Evolutionary conservation across 2,113 vertebrate genomes (phyloP).

Genomic region (Origma solitaria): DNA sequence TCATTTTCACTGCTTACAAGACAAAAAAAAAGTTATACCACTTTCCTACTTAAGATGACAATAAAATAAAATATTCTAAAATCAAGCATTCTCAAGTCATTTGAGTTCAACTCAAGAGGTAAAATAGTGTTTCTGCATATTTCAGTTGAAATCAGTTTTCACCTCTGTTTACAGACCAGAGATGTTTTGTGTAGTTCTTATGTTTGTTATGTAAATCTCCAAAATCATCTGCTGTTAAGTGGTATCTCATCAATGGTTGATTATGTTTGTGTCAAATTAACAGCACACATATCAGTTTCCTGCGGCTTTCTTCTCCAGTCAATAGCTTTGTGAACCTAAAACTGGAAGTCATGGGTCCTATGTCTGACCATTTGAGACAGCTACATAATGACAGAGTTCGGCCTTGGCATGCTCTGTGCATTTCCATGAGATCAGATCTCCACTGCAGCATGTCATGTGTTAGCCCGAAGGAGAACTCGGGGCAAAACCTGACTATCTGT

Average conservation of each 20-base stretch:
- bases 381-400: background rate
- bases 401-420: rapidly evolving
- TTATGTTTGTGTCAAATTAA: background rate
- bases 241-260: background rate
- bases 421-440: background rate
- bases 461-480: background rate
- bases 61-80: background rate
- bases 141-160: background rate
- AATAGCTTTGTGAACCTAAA: background rate
- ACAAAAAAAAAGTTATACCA: background rate
- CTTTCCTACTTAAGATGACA: background rate
- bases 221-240: background rate
- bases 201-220: background rate
- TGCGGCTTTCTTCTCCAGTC: background rate
- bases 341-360: background rate
- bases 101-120: background rate
- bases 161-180: background rate
- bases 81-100: background rate
- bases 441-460: background rate
- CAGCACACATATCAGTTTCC: background rate
- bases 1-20: background rate
- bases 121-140: background rate
- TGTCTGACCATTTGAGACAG: background rate
- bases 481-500: background rate
- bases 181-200: background rate